Percentiles rank a stretch among this genome's conserved stretches.
These are phyloP conservation scores for Aphaenogaster rudis DNA, from an alignment of 1,140 invertebrate genomes.

Conservation along the genomic window DNA sequence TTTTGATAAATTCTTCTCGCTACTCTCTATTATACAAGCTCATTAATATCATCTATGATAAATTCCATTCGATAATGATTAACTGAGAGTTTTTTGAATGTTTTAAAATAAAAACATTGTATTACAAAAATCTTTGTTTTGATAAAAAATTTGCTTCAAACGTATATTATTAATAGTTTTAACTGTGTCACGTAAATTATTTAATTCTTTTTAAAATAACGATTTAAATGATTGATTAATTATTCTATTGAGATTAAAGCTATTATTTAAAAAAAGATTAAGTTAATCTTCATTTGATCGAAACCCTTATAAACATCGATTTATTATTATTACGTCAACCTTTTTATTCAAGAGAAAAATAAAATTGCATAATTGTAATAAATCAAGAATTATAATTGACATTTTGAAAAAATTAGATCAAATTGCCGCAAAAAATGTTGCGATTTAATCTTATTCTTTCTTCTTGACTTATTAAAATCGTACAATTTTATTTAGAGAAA, in stretches of 20 bases:
- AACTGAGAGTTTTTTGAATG: background rate
- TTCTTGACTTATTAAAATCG: background rate
- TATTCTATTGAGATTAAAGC: background rate
- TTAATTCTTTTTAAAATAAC: background rate
- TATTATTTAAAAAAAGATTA: background rate
- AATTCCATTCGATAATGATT: background rate
- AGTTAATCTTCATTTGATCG: background rate
- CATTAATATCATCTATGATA: background rate
- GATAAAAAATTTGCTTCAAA: background rate
- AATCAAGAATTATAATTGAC: background rate
- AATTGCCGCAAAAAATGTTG: background rate
- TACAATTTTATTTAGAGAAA: background rate
- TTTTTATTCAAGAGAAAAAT: background rate
- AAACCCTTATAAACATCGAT: background rate
- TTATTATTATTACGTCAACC: background rate
- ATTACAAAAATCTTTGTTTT: background rate
- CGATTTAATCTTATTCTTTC: background rate
- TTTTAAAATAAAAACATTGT: background rate
- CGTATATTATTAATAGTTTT: background rate
- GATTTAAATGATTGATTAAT: background rate
- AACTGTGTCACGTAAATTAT: background rate
- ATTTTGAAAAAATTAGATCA: background rate
- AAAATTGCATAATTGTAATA: background rate
- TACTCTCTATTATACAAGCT: background rate
- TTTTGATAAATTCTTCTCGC: background rate